Base-by-base conservation (phyloP, 1,140 invertebrate species). In the Diuraphis noxia region DNA sequence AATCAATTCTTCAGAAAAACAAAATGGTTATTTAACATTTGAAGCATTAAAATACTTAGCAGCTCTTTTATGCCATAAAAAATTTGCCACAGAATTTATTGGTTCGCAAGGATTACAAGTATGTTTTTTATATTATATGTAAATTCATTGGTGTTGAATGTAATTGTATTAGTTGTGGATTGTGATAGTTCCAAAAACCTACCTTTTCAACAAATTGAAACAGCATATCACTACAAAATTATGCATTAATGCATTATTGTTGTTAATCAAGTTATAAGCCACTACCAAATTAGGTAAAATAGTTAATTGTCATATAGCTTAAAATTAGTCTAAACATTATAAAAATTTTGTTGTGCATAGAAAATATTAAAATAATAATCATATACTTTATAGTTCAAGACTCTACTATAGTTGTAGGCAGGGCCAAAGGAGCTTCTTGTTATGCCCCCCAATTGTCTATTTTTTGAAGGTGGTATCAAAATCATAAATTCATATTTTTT, bases 81-180 rank as follows among this genome's bases (percentile, higher is more conserved):
- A 99, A 94, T 99, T 99, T 94, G 98, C 98, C 0, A 96, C 99
- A 21, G 98, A 99, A 94, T 99, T 99, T 94, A 96, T 99, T 25
- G 96, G 96, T 91, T 95, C 96, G 93, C 96, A 96, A 72, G 98
- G 98, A 7, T 93, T 99, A 82, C 96, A 97, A 94, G 96, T 96
- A 92, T 93, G 93, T 92, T 56, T 17, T 19, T 56, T 46, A 85
- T 46, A 34, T n/a, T 34, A 34, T 49, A 77, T 92, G 88, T 86
- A 30, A 72, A 72, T 72, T n/a, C 2, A 10, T 30, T n/a, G 3
- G 25, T 30, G 25, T 0, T 1, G 17, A n/a, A n/a, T 13, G 13
- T 8, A 5, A n/a, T n/a, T 63, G 13, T 63, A 6, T n/a, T 72
- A n/a, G 9, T n/a, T n/a, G n/a, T n/a, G 9, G n/a, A 4, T 30